These are phyloP conservation scores for Latrodectus elegans DNA, from an alignment of 2,888 invertebrate genomes.

Conservation along the genomic window DNA sequence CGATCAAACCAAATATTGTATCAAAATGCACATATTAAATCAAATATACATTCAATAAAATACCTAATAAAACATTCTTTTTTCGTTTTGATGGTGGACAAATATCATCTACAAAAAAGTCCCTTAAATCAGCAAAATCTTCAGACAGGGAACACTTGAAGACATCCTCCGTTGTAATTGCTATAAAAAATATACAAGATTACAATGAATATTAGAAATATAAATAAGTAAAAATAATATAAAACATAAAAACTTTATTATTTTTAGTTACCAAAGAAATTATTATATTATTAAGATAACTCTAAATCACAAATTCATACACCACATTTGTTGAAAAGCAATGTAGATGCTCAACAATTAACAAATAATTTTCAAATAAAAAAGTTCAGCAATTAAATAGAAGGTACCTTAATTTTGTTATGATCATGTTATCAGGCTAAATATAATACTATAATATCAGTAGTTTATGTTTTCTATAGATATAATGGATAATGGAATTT, in stretches of 20 bases:
- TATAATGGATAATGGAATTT: no score
- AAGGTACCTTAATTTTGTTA: no score
- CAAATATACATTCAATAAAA: background rate
- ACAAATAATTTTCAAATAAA: no score
- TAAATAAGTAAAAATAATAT: background rate
- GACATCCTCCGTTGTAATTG: background rate
- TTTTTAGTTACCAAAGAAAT: no score
- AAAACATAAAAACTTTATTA: background rate
- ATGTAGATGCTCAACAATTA: no score
- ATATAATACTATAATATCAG: no score
- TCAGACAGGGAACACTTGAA: background rate
- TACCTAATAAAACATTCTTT: conserved; percentile 28
- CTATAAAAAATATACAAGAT: background rate
- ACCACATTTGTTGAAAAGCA: no score
- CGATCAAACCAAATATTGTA: background rate
- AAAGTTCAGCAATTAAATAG: no score
- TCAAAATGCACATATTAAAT: background rate
- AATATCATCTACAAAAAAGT: conserved; percentile 34
- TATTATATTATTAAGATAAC: no score
- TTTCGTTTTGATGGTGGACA: conserved; percentile 32
- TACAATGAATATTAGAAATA: background rate
- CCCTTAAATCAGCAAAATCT: conserved; percentile 22
- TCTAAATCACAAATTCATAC: no score
- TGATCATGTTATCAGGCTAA: no score
- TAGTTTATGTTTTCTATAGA: no score